Conservation (phyloP, 2,888 invertebrate genomes). For the Rotaria magnacalcarata region DNA sequence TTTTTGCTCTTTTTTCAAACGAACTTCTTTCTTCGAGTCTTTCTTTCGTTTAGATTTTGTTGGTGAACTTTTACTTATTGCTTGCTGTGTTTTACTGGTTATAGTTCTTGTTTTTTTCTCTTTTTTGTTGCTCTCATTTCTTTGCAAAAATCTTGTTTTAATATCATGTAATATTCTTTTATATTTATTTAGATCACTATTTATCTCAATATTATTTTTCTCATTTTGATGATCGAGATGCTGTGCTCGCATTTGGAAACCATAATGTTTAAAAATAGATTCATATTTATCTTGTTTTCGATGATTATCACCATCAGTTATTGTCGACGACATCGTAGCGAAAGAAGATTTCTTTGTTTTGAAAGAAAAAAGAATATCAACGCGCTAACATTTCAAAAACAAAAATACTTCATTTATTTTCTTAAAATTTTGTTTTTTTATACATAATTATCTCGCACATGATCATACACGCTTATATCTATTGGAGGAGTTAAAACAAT, state of each 20-base stretch:
- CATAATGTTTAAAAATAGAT: constrained; percentile 3
- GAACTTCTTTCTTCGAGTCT: not conserved
- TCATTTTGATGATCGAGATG: too few relatives aligned
- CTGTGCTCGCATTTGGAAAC: not conserved
- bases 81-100: too few relatives aligned
- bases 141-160: not conserved
- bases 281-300: not conserved
- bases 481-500: not conserved
- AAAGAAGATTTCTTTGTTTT: not conserved
- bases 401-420: too few relatives aligned
- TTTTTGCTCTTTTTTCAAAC: not conserved
- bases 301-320: not conserved
- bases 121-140: not conserved
- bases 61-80: too few relatives aligned
- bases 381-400: not conserved
- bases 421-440: not conserved
- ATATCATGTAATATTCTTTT: not conserved
- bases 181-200: too few relatives aligned
- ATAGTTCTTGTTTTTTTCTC: not conserved
- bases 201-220: too few relatives aligned
- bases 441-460: constrained; percentile 3
- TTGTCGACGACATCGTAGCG: not conserved
- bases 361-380: not conserved
- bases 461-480: not conserved
- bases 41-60: not conserved